Evolutionary conservation across 2,797 vertebrate species (phyloP).

Genomic region (Fistularia commersonii): DNA sequence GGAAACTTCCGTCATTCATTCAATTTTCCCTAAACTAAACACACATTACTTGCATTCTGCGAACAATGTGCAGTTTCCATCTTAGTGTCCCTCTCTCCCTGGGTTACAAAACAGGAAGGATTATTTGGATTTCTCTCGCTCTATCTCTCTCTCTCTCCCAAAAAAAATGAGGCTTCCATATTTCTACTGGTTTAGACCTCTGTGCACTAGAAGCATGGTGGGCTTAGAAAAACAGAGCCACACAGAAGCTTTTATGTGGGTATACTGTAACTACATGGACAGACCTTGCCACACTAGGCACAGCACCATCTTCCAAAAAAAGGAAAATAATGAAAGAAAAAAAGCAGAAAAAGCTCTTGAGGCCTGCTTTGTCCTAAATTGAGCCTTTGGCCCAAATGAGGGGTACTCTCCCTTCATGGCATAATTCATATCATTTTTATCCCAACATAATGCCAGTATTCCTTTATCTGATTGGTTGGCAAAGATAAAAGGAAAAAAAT

Average conservation of each 20-base stretch:
- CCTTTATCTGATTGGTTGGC: constrained; percentile 62
- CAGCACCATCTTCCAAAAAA: constrained; percentile 37
- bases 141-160: constrained; percentile 32
- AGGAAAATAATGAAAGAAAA: constrained; percentile 9
- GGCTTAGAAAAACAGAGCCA: constrained; percentile 40
- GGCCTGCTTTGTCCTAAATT: constrained; percentile 60
- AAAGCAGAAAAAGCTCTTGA: constrained; percentile 25
- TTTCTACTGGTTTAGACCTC: constrained; percentile 40
- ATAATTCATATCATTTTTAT: constrained; percentile 45
- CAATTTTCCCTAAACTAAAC: constrained; percentile 51
- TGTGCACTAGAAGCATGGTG: constrained; percentile 49
- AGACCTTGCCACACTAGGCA: constrained; percentile 32
- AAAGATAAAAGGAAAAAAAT: constrained; percentile 54
- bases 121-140: constrained; percentile 16
- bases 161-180: constrained; percentile 37
- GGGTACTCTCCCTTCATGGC: constrained; percentile 62
- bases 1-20: constrained; percentile 44
- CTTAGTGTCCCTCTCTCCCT: constrained; percentile 31
- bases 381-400: constrained; percentile 60
- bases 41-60: constrained; percentile 57
- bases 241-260: constrained; percentile 13
- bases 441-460: constrained; percentile 56
- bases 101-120: constrained; percentile 53
- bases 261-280: constrained; percentile 55
- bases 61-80: constrained; percentile 42